phyloP scores from a whole-genome alignment of 2,797 vertebrate species.

The Anguilla pacifica region DNA sequence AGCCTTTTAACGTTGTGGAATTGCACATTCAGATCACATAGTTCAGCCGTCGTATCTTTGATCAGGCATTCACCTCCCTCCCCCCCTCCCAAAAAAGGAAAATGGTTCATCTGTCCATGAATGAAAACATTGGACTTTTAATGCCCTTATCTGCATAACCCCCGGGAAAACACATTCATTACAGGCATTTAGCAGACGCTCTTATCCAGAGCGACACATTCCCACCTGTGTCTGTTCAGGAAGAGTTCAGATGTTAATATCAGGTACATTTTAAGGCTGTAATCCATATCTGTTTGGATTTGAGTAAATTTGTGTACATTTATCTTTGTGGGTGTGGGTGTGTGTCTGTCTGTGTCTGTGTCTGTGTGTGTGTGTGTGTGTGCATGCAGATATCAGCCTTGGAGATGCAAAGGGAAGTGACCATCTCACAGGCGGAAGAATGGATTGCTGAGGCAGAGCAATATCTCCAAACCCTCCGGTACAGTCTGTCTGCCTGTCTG shows the following conservation, averaged over 20 bases:
- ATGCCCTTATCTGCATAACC: no score
- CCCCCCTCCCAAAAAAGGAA: no score
- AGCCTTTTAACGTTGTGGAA: no score
- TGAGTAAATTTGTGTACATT: neutral
- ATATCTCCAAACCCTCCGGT: constrained; percentile 60
- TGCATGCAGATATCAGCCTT: constrained; percentile 52
- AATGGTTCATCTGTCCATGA: no score
- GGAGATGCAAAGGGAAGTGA: constrained; percentile 62
- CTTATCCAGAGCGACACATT: no score
- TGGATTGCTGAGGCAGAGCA: constrained; percentile 65
- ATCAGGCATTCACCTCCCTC: no score
- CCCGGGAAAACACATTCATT: neutral
- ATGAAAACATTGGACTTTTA: no score
- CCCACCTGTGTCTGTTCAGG: neutral
- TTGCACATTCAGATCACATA: no score
- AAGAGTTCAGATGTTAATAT: neutral
- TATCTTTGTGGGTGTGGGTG: neutral
- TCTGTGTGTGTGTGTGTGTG: constrained; percentile 31
- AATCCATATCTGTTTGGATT: neutral
- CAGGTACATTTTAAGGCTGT: neutral
- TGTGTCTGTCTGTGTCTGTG: neutral
- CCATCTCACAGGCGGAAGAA: constrained; percentile 56
- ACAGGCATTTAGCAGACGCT: no score
- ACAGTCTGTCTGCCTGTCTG: neutral
- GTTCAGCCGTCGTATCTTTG: no score